Conservation (phyloP, 2,113 vertebrate species). For the Myanophis thanlyinensis region DNA sequence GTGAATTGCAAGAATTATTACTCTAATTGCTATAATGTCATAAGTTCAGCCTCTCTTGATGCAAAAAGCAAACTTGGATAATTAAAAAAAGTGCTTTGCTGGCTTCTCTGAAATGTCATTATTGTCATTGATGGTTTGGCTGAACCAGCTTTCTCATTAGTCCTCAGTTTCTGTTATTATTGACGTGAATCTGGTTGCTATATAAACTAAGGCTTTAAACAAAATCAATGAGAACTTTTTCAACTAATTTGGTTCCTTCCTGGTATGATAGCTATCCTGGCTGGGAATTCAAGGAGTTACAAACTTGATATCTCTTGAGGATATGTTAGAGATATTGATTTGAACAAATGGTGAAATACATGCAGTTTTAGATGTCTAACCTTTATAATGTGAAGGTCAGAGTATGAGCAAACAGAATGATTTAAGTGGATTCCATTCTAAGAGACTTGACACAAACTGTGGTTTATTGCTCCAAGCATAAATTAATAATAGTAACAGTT, state of each 20-base stretch:
- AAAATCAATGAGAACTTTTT: constrained; percentile 1
- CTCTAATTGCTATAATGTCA: not conserved
- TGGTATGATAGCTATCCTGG: not conserved
- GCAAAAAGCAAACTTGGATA: not conserved
- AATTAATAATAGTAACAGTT: not conserved
- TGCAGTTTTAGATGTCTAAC: not conserved
- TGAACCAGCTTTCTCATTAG: not conserved
- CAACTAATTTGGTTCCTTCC: not conserved
- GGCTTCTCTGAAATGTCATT: not conserved
- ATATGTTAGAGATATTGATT: not conserved
- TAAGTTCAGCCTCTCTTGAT: not conserved
- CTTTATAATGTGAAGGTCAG: not conserved
- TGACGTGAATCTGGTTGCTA: not conserved
- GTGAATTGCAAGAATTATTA: not conserved
- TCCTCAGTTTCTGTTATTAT: rapidly evolving
- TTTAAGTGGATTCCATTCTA: not conserved
- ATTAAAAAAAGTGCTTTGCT: not conserved
- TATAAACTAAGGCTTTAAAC: rapidly evolving
- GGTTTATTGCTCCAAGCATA: not conserved
- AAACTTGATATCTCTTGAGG: not conserved
- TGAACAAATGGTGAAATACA: not conserved
- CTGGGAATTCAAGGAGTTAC: not conserved
- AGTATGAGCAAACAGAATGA: not conserved
- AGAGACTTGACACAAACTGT: not conserved
- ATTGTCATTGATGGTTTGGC: not conserved